phyloP scores from a whole-genome alignment of 2,797 vertebrate genomes.

The Lepilemur ruficaudatus region DNA sequence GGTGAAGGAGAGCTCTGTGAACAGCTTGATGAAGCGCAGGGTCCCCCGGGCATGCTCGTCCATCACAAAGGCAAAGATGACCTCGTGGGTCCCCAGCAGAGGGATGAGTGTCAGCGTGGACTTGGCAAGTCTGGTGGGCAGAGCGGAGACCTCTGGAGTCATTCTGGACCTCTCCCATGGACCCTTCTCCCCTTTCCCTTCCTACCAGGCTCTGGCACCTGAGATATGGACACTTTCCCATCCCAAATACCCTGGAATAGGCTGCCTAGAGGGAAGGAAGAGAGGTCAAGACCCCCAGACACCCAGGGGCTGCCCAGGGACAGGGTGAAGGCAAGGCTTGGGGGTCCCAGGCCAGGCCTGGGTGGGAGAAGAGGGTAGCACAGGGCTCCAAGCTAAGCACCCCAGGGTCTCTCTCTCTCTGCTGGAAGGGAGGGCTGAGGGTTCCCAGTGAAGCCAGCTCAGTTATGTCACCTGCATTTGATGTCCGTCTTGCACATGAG shows the following conservation, averaged over 20 bases:
- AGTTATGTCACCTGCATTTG: constrained; percentile 92
- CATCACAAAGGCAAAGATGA: constrained; percentile 97
- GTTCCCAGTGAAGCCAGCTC: not conserved
- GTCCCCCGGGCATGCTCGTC: constrained; percentile 95
- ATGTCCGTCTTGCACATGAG: constrained; percentile 98
- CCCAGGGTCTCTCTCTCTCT: not conserved
- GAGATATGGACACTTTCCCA: not conserved
- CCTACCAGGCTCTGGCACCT: not conserved
- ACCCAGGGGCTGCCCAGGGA: not conserved
- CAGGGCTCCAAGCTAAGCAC: not conserved
- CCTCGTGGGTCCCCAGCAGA: constrained; percentile 96
- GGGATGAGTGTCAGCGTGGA: constrained; percentile 97
- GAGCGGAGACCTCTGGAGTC: not conserved
- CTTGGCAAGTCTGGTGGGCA: constrained; percentile 91
- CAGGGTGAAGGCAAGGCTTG: not conserved
- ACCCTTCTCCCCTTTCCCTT: rapidly evolving
- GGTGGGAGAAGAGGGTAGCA: not conserved
- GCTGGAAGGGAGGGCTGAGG: not conserved
- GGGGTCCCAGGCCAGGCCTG: not conserved
- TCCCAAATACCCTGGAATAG: not conserved
- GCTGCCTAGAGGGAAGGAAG: not conserved
- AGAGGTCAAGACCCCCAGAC: not conserved
- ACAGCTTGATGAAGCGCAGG: constrained; percentile 94
- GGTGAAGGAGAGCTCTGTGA: constrained; percentile 95
- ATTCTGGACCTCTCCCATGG: not conserved